Evolutionary conservation across 2,888 invertebrate genomes (phyloP).

Genomic region (Bimastos eiseni): DNA sequence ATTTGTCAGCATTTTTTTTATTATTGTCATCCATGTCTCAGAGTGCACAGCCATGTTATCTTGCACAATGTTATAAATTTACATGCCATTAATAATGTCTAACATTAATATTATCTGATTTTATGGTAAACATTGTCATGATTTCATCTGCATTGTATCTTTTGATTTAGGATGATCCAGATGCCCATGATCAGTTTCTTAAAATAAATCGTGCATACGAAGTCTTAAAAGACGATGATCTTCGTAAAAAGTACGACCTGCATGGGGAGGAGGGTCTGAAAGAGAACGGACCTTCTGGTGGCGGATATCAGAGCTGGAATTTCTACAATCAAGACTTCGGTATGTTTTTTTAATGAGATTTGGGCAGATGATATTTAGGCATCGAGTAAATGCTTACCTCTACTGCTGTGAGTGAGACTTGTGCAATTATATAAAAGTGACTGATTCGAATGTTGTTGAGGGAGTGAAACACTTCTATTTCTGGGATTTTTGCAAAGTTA

Average conservation of each 20-base stretch:
- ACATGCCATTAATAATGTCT: neutral
- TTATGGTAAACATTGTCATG: too few species aligned
- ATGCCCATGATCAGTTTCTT: constrained; percentile 77
- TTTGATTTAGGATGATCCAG: constrained; percentile 71
- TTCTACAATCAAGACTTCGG: constrained; percentile 81
- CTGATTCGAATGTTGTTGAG: neutral
- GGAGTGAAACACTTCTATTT: neutral
- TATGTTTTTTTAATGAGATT: constrained; percentile 44
- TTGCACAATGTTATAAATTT: neutral
- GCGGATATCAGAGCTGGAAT: constrained; percentile 77
- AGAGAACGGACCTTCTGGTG: constrained; percentile 68
- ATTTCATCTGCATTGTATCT: too few species aligned
- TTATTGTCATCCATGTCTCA: neutral
- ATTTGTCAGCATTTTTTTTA: neutral
- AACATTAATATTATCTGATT: neutral
- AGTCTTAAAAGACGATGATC: constrained; percentile 79
- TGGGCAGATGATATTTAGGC: neutral
- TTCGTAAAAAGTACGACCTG: constrained; percentile 73
- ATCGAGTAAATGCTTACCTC: neutral
- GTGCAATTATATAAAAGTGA: neutral
- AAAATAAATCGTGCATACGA: constrained; percentile 83
- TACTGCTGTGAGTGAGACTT: neutral
- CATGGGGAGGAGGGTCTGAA: constrained; percentile 75
- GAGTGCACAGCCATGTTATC: neutral
- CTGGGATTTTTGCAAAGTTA: neutral